phyloP scores from a whole-genome alignment of 2,113 vertebrate species.

The Gallinago undulata region DNA sequence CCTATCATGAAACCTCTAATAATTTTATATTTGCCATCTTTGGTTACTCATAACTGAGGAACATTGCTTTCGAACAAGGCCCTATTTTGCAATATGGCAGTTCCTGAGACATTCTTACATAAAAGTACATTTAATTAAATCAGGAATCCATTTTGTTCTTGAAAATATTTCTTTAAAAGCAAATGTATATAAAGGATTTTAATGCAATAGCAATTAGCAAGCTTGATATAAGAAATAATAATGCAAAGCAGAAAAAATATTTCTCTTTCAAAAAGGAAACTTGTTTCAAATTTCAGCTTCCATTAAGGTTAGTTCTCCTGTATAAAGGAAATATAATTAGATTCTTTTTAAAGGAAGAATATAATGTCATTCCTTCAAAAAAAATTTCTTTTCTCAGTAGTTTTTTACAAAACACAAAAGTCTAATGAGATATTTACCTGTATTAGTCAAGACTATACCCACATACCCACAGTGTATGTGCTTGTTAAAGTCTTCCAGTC shows the following conservation, averaged over 20 bases:
- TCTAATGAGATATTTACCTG: constrained; percentile 73
- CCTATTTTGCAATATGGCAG: constrained; percentile 25
- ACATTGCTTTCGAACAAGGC: neutral
- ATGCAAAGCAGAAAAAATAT: constrained; percentile 26
- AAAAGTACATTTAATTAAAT: neutral
- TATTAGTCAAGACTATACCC: constrained; percentile 64
- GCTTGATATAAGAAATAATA: constrained; percentile 32
- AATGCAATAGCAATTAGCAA: constrained; percentile 22
- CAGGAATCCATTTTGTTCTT: neutral
- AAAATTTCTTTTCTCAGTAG: neutral
- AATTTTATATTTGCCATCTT: neutral
- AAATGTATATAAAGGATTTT: neutral
- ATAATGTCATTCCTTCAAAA: neutral
- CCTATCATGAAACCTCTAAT: neutral
- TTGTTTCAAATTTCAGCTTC: constrained; percentile 36
- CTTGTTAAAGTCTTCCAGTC: constrained; percentile 80
- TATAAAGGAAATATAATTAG: constrained; percentile 56
- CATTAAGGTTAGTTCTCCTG: neutral
- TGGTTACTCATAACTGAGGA: constrained; percentile 4
- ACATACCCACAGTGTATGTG: constrained; percentile 73
- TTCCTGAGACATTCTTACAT: constrained; percentile 4
- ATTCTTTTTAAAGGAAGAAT: constrained; percentile 39
- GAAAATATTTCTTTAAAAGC: neutral
- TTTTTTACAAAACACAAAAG: constrained; percentile 57
- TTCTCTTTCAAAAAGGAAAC: constrained; percentile 52